phyloP scores from a whole-genome alignment of 2,888 invertebrate species.

The Mythimna ferrago region DNA sequence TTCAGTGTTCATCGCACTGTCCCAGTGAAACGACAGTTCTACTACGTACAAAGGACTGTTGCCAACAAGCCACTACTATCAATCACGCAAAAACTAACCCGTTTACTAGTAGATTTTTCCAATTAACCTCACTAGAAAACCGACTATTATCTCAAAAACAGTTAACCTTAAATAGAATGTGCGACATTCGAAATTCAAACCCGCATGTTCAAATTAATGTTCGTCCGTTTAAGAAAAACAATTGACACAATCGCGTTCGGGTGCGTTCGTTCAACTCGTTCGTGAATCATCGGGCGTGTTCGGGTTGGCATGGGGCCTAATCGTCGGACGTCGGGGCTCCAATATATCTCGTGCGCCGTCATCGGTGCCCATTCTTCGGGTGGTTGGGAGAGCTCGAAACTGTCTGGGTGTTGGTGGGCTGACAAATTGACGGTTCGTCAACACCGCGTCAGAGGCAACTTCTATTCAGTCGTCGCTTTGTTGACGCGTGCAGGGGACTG shows the following conservation, averaged over 20 bases:
- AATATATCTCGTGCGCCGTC: slow-evolving; percentile 87
- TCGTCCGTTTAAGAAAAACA: slow-evolving; percentile 87
- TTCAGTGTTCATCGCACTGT: slow-evolving; percentile 53
- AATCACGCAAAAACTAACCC: slow-evolving; percentile 58
- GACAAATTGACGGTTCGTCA: slow-evolving; percentile 88
- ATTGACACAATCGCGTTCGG: slow-evolving; percentile 82
- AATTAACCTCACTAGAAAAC: slow-evolving; percentile 58
- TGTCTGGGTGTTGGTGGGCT: slow-evolving; percentile 85
- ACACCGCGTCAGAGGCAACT: slow-evolving; percentile 70
- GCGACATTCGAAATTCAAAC: slow-evolving; percentile 80
- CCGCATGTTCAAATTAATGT: slow-evolving; percentile 85
- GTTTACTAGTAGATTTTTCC: slow-evolving; percentile 46
- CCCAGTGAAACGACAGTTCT: slow-evolving; percentile 36
- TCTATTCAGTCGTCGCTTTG: slow-evolving; percentile 69
- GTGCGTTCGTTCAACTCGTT: slow-evolving; percentile 83
- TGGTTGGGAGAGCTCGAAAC: slow-evolving; percentile 83
- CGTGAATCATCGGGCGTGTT: slow-evolving; percentile 83
- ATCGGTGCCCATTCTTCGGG: slow-evolving; percentile 87
- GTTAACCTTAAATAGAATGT: slow-evolving; percentile 67
- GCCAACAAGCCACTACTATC: slow-evolving; percentile 51
- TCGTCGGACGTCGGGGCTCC: slow-evolving; percentile 84
- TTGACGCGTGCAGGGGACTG: slow-evolving; percentile 65
- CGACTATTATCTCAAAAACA: slow-evolving; percentile 63
- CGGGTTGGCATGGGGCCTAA: slow-evolving; percentile 88
- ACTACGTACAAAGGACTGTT: slow-evolving; percentile 29